Evolutionary conservation across 2,113 vertebrate species (phyloP), one percentile per base, ranked within the genome.

Genomic region (Uropsilus gracilis): DNA sequence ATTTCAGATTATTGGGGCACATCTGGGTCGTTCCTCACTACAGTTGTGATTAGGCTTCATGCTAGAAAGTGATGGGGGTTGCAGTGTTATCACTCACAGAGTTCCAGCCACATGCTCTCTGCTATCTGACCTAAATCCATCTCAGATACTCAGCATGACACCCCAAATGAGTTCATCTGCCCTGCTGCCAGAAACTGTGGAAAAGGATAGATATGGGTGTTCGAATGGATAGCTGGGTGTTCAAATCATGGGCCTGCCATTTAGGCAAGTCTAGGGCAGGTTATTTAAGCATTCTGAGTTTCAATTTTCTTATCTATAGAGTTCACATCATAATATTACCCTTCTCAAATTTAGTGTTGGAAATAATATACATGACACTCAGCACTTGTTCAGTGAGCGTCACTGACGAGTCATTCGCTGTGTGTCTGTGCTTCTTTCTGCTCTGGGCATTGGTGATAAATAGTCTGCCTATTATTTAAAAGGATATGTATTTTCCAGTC

Each of bases 161-260:
- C 12, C 18, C 22, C 22, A 20, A 18, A 20, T 24, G 63, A 80
- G 32, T 11, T 48, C 73, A 55, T 24, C 17, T 14, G 20, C 14
- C 24, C 22, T 18, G 7, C 28, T 63, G 73, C 48, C 3, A 17
- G 26, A 9, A 2, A 5, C 13, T 11, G 16, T 28, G 59, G 22
- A 22, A 34, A 55, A 92, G 55, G 34, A 80, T n/a, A 59, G 59
- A 5, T 69, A 44, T 59, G 16, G 24, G 39, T n/a, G n/a, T n/a
- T n/a, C n/a, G 53, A 22, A 12, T 0, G 8, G 3, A 11, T 0
- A 13, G 22, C 20, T 37, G 3, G 44, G 5, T 26, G 34, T 37
- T 82, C 12, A 5, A 34, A 44, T 30, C 22, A 7, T 3, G 17
- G 30, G 8, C 64, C 32, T 87, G 46, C n/a, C 9, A 14, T 32